Percentiles rank a stretch among this genome's conserved stretches.
These are phyloP conservation scores for Oreochromis mossambicus DNA, from an alignment of 2,797 vertebrate species.

Conservation along the genomic window DNA sequence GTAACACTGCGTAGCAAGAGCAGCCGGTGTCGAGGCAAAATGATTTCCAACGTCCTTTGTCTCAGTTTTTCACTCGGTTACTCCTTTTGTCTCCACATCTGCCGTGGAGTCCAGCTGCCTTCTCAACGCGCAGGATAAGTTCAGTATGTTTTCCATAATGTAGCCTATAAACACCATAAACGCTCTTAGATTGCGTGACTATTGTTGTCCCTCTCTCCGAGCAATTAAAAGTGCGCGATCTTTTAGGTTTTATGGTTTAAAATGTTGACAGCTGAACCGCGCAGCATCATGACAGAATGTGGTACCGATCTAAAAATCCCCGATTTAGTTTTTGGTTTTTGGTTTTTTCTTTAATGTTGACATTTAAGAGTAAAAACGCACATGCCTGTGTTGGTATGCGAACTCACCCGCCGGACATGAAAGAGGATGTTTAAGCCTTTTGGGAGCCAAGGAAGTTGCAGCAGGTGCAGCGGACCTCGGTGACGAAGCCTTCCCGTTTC, in stretches of 20 bases:
- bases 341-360: not conserved
- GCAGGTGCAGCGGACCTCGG: slow-evolving; percentile 56
- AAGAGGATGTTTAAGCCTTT: not conserved
- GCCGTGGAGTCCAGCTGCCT: slow-evolving; percentile 57
- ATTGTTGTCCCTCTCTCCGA: not conserved
- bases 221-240: not conserved
- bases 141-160: not conserved
- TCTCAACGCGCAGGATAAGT: slow-evolving; percentile 31
- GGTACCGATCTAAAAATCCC: not conserved
- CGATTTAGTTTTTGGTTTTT: not conserved
- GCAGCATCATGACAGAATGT: not conserved
- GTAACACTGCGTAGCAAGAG: not conserved
- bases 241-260: not conserved
- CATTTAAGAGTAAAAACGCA: not conserved
- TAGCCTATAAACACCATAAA: not conserved
- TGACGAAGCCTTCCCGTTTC: slow-evolving; percentile 11
- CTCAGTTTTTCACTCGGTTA: slow-evolving; percentile 70
- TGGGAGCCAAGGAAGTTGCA: slow-evolving; percentile 16
- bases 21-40: slow-evolving; percentile 34
- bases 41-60: slow-evolving; percentile 70
- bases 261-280: not conserved
- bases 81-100: slow-evolving; percentile 79
- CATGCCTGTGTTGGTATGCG: not conserved
- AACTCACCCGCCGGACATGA: slow-evolving; percentile 63
- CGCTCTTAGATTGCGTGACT: not conserved